Conservation (phyloP, 2,888 invertebrate species). For the Thecocarcelia acutangulata region DNA sequence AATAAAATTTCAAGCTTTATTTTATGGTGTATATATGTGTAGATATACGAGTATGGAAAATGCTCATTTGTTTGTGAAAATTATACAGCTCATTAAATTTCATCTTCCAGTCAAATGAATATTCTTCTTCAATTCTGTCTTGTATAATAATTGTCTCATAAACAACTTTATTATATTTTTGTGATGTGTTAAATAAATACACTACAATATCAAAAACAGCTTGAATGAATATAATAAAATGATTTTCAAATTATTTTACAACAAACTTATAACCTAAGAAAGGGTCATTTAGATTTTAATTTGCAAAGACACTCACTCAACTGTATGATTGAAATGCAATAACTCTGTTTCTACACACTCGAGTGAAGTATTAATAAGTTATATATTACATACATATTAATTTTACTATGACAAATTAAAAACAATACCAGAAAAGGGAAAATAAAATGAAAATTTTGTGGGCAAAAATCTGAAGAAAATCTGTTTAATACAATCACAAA, state of each 20-base stretch:
- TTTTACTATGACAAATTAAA: no score
- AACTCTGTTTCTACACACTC: no score
- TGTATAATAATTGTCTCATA: conserved; percentile 36
- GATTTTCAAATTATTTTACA: conserved; percentile 22
- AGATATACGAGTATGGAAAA: no score
- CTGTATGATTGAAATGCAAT: no score
- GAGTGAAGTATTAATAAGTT: no score
- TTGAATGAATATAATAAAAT: conserved; percentile 30
- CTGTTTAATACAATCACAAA: no score
- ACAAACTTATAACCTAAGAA: background rate
- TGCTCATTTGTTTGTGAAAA: conserved; percentile 72
- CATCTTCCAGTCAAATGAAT: conserved; percentile 75
- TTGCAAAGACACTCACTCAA: background rate
- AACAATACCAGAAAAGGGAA: no score
- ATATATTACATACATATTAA: no score
- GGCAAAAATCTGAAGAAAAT: no score
- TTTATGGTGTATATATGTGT: conserved; percentile 66
- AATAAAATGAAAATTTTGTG: no score
- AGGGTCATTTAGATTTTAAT: conserved; percentile 11
- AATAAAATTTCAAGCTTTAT: conserved; percentile 12
- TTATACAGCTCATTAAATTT: conserved; percentile 79
- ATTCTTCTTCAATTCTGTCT: conserved; percentile 49
- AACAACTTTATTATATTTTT: conserved; percentile 39
- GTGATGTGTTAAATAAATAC: background rate
- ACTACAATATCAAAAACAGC: conserved; percentile 2